These are phyloP conservation scores for Synanthedon myopaeformis DNA, from an alignment of 2,888 invertebrate species.

Conservation along the genomic window DNA sequence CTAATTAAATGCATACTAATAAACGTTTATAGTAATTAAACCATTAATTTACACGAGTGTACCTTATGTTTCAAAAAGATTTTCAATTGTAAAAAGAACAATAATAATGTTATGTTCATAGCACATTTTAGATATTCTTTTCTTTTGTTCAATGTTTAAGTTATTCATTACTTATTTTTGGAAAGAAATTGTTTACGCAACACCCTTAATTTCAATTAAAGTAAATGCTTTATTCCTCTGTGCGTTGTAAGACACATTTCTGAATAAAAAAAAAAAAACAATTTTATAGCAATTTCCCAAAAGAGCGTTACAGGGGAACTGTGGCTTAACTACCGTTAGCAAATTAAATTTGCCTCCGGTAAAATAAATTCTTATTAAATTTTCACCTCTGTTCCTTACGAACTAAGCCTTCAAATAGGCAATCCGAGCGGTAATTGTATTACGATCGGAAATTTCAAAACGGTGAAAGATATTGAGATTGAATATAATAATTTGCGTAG, in stretches of 20 bases:
- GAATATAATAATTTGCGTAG: constrained; percentile 12
- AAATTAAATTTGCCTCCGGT: neutral
- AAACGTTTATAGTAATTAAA: no score
- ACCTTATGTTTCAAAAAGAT: no score
- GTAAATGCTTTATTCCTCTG: no score
- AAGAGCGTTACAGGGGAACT: neutral
- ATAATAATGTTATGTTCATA: no score
- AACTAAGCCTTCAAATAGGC: neutral
- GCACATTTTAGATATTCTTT: no score
- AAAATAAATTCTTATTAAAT: neutral
- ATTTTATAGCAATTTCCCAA: neutral
- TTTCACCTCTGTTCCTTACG: neutral
- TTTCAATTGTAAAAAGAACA: no score
- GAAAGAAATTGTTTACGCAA: no score
- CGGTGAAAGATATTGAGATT: constrained; percentile 11
- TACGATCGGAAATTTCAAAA: constrained; percentile 4
- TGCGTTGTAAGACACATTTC: neutral
- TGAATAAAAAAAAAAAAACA: neutral
- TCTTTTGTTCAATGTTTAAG: no score
- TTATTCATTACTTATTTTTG: no score
- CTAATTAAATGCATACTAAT: no score
- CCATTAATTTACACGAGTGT: no score
- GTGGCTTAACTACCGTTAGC: neutral
- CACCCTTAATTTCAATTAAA: no score
- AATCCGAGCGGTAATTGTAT: neutral